phyloP scores from a whole-genome alignment of 2,888 invertebrate genomes.

The Tachina grossa region DNA sequence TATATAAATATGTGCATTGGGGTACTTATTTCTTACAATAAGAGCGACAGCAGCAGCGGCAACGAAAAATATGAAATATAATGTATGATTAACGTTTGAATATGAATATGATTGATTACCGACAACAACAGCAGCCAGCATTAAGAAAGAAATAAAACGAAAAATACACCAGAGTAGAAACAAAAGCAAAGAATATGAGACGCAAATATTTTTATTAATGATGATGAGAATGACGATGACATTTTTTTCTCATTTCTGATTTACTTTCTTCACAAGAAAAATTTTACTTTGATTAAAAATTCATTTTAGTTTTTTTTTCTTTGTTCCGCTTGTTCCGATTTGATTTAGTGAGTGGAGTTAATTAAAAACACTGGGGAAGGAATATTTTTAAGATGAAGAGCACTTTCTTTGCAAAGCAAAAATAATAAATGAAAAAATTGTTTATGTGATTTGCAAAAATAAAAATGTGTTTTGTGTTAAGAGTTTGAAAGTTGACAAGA shows the following conservation, averaged over 20 bases:
- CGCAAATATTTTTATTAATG: conserved; percentile 68
- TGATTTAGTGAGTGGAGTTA: conserved; percentile 14
- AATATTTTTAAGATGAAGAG: background rate
- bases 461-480: background rate
- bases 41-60: background rate
- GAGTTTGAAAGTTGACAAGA: background rate
- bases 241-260: background rate
- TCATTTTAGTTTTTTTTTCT: background rate
- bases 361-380: conserved; percentile 31
- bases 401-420: background rate
- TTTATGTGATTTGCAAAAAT: background rate
- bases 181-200: conserved; percentile 38
- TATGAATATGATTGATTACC: conserved; percentile 69
- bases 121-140: conserved; percentile 12
- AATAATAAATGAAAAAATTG: background rate
- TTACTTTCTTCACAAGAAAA: background rate
- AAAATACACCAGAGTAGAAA: conserved; percentile 25
- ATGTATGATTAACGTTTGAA: conserved; percentile 62
- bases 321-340: background rate
- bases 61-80: conserved; percentile 21
- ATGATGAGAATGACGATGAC: conserved; percentile 53
- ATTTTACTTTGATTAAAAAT: conserved; percentile 48
- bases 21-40: background rate
- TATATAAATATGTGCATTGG: conserved; percentile 4
- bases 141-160: conserved; percentile 24